Evolutionary conservation across 2,113 vertebrate genomes (phyloP).

Genomic region (Hystrix brachyura): DNA sequence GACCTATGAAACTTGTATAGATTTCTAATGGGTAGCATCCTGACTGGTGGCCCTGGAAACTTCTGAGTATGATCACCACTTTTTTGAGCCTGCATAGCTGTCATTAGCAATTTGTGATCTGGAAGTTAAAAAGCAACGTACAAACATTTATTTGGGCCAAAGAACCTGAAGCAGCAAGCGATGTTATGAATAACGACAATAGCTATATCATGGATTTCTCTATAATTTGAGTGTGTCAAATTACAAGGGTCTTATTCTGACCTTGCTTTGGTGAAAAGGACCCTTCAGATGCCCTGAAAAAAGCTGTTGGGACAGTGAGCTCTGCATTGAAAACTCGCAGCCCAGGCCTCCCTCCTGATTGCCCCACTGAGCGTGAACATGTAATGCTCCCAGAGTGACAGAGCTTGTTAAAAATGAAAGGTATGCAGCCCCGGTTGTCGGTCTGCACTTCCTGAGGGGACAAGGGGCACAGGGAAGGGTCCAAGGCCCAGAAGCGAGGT

Average conservation of each 20-base stretch:
- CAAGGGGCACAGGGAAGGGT: rapidly evolving
- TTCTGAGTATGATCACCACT: not conserved
- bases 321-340: not conserved
- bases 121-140: not conserved
- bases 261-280: not conserved
- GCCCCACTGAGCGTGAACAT: not conserved
- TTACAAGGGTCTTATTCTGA: not conserved
- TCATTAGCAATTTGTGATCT: not conserved
- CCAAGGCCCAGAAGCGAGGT: not conserved
- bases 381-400: not conserved
- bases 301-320: not conserved
- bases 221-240: not conserved
- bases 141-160: not conserved
- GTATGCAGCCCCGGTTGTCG: not conserved
- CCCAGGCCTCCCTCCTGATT: not conserved
- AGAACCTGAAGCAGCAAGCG: not conserved
- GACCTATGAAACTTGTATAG: not conserved
- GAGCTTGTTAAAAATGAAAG: slow-evolving; percentile 10
- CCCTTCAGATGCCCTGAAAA: not conserved
- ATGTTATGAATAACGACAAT: not conserved
- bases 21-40: slow-evolving; percentile 3
- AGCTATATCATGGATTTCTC: not conserved
- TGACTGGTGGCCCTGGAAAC: slow-evolving; percentile 1
- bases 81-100: not conserved
- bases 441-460: not conserved